Evolutionary conservation across 1,140 invertebrate genomes (phyloP), one percentile per base, ranked within the genome.

Genomic region (Drosophila paulistorum): DNA sequence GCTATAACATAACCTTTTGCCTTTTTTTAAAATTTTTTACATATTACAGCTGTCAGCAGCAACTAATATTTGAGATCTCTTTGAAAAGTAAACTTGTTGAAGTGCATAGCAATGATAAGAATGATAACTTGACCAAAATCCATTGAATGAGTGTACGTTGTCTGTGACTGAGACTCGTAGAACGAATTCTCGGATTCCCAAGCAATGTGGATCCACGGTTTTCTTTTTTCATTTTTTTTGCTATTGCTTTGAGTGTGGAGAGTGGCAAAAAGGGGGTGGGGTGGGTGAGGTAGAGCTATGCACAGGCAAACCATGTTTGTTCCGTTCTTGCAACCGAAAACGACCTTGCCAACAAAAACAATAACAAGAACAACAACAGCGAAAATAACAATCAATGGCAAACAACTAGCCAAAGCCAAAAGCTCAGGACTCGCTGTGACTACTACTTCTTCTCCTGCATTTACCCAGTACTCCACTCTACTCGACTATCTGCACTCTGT

Each of bases 321-420:
- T 71, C 65, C 54, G 79, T 68, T 74, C 68, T 79, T 68, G 68
- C 79, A 59, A 77, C 66, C 76, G 76, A 86, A 39, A 81, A 65
- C 83, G 84, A 86, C 83, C 83, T 87, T 86, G 83, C 39, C 83
- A 77, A 87, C 75, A 85, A 80, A 64, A 81, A 70, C 63, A 75
- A 55, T 1, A 35, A 37, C 9, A 64, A 35, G 39, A 58, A 42
- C 23, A 35, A 64, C 51, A 73, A 64, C 20, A 70, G 42, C 65
- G 65, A 65, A 61, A 74, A 58, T 48, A 68, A 68, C 59, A 77
- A 77, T 77, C 74, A 77, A 75, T 75, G 69, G 69, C 69, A 84
- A 79, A 72, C 75, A 87, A 79, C 79, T 87, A 87, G 79, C 76
- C 79, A 51, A 84, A 83, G 75, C 79, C 72, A 86, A 79, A 73